Base-by-base conservation (phyloP, 2,797 vertebrate species). In the Halcyon chelicuti region DNA sequence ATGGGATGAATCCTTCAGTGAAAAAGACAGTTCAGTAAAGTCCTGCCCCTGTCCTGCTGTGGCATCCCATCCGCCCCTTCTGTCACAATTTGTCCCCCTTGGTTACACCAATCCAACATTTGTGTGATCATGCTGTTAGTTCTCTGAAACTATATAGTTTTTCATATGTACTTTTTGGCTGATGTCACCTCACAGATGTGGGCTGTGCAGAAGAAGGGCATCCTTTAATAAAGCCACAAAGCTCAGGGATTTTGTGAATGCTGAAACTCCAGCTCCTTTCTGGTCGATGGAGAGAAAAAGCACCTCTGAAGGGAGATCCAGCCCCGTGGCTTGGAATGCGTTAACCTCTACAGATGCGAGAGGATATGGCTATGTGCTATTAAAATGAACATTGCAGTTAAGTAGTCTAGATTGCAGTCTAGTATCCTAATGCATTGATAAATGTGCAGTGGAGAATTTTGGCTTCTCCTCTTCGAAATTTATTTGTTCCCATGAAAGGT, bases 21-120 rank as follows among this genome's bases (percentile, higher is more conserved):
- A 70, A 42, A 66, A 9, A 61, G 2, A 1, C 66, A 51, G 17
- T 11, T 37, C 2, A 22, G 28, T 31, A 52, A 71, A 47, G 13
- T 29, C 29, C 31, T 88, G 10, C 12, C 46, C 47, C 47, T 49
- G 47, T 49, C 7, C 29, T 49, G 13, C 17, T 0, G 0, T 8
- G 7, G 15, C 3, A 2, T 54, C 2, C 1, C 23, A 11, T 42
- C 25, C 31, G 21, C 5, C 1, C 3, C 5, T 5, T 68, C 21
- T 49, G n/a, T 44, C 54, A 82, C 47, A 78, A 25, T 6, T 13
- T 74, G 20, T 11, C 13, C 11, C 10, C 22, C 46, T 22, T 29
- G 7, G 44, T 65, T 81, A 67, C 15, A 68, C 25, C 42, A 65
- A 37, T 25, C 10, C 68, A 86, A 20, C 6, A 42, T 19, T 51